A percentile compares a stretch with the other conserved stretches of the same genome.
These are phyloP conservation scores for Coregonus ussuriensis DNA, from an alignment of 2,797 vertebrate genomes.

Conservation along the genomic window DNA sequence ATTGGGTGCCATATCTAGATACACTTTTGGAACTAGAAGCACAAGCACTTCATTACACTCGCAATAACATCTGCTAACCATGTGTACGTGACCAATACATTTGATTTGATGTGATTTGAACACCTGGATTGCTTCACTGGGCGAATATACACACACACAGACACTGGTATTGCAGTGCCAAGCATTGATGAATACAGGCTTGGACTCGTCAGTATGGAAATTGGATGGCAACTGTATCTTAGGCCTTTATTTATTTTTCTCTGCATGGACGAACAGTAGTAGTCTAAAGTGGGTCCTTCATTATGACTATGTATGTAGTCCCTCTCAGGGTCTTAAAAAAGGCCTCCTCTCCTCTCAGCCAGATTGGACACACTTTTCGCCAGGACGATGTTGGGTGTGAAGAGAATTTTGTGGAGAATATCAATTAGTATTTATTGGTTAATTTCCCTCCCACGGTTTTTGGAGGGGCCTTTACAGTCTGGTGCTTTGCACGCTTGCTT, in stretches of 20 bases:
- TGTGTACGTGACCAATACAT: too few species aligned
- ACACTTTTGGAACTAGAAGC: too few species aligned
- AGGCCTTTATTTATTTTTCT: background rate
- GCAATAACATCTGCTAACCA: too few species aligned
- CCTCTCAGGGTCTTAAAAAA: too few species aligned
- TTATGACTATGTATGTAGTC: background rate
- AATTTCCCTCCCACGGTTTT: background rate
- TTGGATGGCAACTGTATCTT: background rate
- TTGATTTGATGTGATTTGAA: too few species aligned
- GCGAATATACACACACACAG: too few species aligned
- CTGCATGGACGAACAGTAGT: background rate
- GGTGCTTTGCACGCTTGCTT: slow-evolving; percentile 14
- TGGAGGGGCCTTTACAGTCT: slow-evolving; percentile 22
- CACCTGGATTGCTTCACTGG: too few species aligned
- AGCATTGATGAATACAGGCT: too few species aligned
- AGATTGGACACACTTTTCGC: slow-evolving; percentile 14
- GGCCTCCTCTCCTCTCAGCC: background rate
- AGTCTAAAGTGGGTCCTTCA: slow-evolving; percentile 8
- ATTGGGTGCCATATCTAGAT: too few species aligned
- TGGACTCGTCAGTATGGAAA: background rate
- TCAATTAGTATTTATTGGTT: slow-evolving; percentile 34
- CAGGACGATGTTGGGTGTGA: slow-evolving; percentile 9
- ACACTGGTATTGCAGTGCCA: too few species aligned
- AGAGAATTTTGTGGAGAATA: slow-evolving; percentile 21
- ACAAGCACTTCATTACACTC: too few species aligned